phyloP scores from a whole-genome alignment of 2,113 vertebrate genomes.

The Tyrannus savana region DNA sequence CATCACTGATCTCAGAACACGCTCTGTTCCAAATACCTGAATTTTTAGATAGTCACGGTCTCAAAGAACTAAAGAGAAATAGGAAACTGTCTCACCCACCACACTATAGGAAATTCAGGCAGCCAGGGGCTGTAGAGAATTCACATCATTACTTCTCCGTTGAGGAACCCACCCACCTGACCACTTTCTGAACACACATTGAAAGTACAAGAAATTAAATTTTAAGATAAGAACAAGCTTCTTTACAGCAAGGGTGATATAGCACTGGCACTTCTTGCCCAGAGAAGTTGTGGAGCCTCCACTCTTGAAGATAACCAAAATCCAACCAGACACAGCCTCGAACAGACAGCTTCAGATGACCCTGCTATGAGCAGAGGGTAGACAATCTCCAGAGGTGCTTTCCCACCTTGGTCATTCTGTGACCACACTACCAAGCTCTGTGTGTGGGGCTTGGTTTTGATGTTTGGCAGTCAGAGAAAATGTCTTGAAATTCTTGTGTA shows the following conservation, averaged over 20 bases:
- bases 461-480: not conserved
- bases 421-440: not conserved
- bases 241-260: not conserved
- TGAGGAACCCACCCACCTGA: not conserved
- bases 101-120: not conserved
- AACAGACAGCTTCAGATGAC: not conserved
- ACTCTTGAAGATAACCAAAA: not conserved
- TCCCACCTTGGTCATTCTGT: fast-evolving
- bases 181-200: not conserved
- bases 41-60: not conserved
- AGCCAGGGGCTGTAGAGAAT: not conserved
- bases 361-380: not conserved
- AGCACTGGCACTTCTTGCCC: not conserved
- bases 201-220: not conserved
- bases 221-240: not conserved
- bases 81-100: not conserved
- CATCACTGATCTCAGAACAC: fast-evolving
- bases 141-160: not conserved
- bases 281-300: not conserved
- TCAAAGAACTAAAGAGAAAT: not conserved
- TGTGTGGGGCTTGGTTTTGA: not conserved
- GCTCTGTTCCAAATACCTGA: not conserved
- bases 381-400: not conserved
- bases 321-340: not conserved
- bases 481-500: not conserved